Evolutionary conservation across 2,888 invertebrate species (phyloP).

Genomic region (Priapulus caudatus): DNA sequence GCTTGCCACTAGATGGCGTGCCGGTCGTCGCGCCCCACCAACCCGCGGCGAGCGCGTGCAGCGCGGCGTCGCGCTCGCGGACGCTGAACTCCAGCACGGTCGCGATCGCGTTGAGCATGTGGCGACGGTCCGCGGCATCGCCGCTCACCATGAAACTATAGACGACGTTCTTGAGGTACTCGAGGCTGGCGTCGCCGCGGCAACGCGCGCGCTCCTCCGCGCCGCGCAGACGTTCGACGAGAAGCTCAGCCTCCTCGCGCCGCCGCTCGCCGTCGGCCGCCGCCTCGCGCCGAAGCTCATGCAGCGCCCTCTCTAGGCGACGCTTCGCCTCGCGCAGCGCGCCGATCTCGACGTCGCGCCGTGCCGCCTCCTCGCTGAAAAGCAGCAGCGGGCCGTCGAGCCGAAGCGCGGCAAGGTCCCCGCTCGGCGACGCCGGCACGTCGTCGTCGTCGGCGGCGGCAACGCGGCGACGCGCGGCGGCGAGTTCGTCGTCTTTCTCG

Average conservation of each 20-base stretch:
- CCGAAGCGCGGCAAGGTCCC: slow-evolving; percentile 20
- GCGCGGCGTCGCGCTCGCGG: slow-evolving; percentile 49
- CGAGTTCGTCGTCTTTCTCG: slow-evolving; percentile 55
- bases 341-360: slow-evolving; percentile 64
- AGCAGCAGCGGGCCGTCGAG: slow-evolving; percentile 50
- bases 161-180: slow-evolving; percentile 80
- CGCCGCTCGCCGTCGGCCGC: slow-evolving; percentile 39
- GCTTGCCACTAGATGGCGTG: no score
- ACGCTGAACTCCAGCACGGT: slow-evolving; percentile 68
- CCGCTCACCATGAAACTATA: slow-evolving; percentile 61
- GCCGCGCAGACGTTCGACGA: slow-evolving; percentile 41
- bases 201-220: slow-evolving; percentile 44
- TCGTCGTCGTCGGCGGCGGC: slow-evolving; percentile 6
- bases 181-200: slow-evolving; percentile 70
- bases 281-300: slow-evolving; percentile 43
- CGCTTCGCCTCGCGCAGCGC: slow-evolving; percentile 58
- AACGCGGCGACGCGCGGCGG: background rate
- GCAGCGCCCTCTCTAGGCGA: slow-evolving; percentile 43
- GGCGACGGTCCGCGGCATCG: slow-evolving; percentile 54
- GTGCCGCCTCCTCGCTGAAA: slow-evolving; percentile 66
- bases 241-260: slow-evolving; percentile 45
- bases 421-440: slow-evolving; percentile 12
- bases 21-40: no score
- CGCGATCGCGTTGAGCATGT: slow-evolving; percentile 79
- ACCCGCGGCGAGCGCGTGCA: slow-evolving; percentile 12